Percentiles rank a stretch among this genome's conserved stretches.
Evolutionary conservation across 2,797 vertebrate species (phyloP).

Genomic region (Macropus fuliginosus): DNA sequence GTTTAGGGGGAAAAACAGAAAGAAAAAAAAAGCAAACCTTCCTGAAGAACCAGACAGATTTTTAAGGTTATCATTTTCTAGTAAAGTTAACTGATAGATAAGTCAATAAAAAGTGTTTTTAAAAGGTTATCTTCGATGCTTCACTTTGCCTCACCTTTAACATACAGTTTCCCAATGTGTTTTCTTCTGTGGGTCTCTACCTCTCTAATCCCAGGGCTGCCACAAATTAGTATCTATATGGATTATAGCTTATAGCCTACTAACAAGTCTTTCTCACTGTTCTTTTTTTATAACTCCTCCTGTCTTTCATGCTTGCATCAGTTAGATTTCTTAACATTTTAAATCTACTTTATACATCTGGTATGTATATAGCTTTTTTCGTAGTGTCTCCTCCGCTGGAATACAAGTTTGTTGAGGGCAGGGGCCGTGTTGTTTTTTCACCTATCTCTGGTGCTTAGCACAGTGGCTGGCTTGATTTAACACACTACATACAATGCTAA

Average conservation of each 20-base stretch:
- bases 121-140: background rate
- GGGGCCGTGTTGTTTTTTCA: background rate
- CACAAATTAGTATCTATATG: background rate
- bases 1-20: slow-evolving; percentile 60
- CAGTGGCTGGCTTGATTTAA: background rate
- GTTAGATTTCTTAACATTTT: no score
- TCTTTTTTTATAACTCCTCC: background rate
- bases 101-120: slow-evolving; percentile 26
- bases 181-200: background rate
- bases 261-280: background rate
- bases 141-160: background rate
- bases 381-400: background rate
- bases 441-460: background rate
- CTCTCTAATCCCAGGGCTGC: background rate
- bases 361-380: background rate
- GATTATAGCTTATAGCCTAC: background rate
- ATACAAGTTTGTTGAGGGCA: background rate
- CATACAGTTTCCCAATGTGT: background rate
- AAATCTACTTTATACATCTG: background rate
- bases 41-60: background rate
- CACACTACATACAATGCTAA: background rate
- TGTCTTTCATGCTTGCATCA: background rate
- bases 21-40: slow-evolving; percentile 6
- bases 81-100: background rate
- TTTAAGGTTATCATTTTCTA: slow-evolving; percentile 45